Base-by-base conservation (phyloP, 2,797 vertebrate genomes). In the Tenualosa thibaudeaui region DNA sequence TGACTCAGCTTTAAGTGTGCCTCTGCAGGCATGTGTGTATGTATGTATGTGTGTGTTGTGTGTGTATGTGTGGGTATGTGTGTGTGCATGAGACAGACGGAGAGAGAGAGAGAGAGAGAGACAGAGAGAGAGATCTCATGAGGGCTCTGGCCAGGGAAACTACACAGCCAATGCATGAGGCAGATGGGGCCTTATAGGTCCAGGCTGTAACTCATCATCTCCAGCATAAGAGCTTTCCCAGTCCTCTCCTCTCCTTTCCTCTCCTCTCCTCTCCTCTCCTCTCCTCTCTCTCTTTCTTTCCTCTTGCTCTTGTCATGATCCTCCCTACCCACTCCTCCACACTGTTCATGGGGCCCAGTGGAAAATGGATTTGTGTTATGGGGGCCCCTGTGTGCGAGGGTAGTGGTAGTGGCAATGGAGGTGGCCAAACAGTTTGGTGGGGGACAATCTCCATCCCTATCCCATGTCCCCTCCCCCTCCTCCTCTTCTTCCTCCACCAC, bases 361-460 rank as follows among this genome's bases (percentile, higher is more conserved):
- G 95, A 96, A 92, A 92, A 91, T 40, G 93, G 96, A 94, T 92
- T 97, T 94, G 96, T 96, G 94, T 98, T 97, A 95, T 93, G 90
- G 91, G n/a, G n/a, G 31, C 71, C 91, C 92, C 93, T 92, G 82
- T 75, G 37, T 75, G 68, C 15, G 5, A 43, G 68, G 31, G 4
- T 51, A 12, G 50, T 51, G 50, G 2, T 12, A 51, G 50, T 51
- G 50, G 50, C 10, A 12, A 7, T 51, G 50, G 68, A 5, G 68
- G 65, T 10, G 10, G 92, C 92, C 92, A 93, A 92, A 92, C 92
- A 93, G 31, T 71, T 17, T 15, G 1, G 37, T 71, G 31, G 26
- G 31, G 50, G 26, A 71, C 15, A 13, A 13, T 71, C 65, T 40
- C 26, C 37, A 5, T 31, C 10, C 26, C 31, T 26, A 40, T 19